Percentiles rank a stretch among this genome's conserved stretches.
Evolutionary conservation across 1,140 invertebrate species (phyloP).

Genomic region (Papilio glaucus): DNA sequence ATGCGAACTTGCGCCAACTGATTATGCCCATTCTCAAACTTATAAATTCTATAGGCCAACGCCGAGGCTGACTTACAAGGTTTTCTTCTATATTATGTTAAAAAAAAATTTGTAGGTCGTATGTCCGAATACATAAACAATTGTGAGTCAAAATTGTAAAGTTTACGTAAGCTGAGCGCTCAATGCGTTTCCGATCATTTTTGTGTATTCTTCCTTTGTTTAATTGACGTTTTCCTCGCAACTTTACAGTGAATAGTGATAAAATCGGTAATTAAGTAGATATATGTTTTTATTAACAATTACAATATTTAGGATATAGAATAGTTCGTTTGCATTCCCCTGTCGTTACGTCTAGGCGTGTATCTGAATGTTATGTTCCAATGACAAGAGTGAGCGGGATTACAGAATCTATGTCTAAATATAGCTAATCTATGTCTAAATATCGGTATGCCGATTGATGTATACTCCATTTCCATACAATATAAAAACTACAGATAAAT

Average conservation of each 20-base stretch:
- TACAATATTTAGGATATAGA: not conserved
- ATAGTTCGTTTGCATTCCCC: not conserved
- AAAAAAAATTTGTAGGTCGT: slow-evolving; percentile 49
- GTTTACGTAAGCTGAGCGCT: slow-evolving; percentile 4
- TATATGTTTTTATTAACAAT: not conserved
- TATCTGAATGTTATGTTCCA: slow-evolving; percentile 20
- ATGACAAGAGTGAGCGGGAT: not conserved
- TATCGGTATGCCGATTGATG: slow-evolving; percentile 8
- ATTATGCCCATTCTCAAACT: slow-evolving; percentile 49
- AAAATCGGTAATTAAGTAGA: not conserved
- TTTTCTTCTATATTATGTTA: slow-evolving; percentile 50
- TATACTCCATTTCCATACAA: not conserved
- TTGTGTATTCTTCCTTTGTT: slow-evolving; percentile 5
- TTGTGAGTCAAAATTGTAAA: slow-evolving; percentile 24
- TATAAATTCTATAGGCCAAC: slow-evolving; percentile 51
- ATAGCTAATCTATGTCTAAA: slow-evolving; percentile 18
- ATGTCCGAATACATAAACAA: slow-evolving; percentile 43
- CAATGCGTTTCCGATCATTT: slow-evolving; percentile 27
- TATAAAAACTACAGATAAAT: not conserved
- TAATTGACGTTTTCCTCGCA: not conserved
- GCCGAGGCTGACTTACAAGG: slow-evolving; percentile 51
- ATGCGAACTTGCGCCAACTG: slow-evolving; percentile 36
- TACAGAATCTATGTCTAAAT: slow-evolving; percentile 10
- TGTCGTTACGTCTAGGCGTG: not conserved
- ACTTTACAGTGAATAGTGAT: not conserved